phyloP scores from a whole-genome alignment of 2,113 vertebrate species.

The rabbit (Oryctolagus cuniculus) region DNA sequence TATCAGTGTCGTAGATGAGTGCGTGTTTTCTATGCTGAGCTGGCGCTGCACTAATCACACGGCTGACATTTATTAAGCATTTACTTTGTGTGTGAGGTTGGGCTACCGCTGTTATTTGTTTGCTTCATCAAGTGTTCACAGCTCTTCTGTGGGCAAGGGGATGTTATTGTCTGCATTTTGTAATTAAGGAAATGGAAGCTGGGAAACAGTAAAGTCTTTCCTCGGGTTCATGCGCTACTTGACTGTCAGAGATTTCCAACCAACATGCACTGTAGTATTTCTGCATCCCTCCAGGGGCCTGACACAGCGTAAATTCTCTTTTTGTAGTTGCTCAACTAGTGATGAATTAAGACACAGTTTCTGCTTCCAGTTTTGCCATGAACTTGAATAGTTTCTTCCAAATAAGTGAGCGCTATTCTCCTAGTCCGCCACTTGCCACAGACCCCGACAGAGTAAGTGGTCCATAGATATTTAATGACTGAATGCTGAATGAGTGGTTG shows the following conservation, averaged over 20 bases:
- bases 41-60: neutral
- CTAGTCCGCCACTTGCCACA: neutral
- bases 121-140: neutral
- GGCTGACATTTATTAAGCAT: neutral
- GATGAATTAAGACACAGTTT: neutral
- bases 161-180: neutral
- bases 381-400: slow-evolving; percentile 9
- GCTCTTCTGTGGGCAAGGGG: neutral
- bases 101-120: neutral
- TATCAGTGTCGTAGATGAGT: neutral
- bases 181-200: neutral
- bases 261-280: neutral
- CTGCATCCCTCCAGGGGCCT: neutral
- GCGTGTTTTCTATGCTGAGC: neutral
- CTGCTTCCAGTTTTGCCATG: slow-evolving; percentile 18
- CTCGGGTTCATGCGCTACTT: neutral
- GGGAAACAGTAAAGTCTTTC: neutral
- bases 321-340: neutral
- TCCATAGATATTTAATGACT: neutral
- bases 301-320: neutral
- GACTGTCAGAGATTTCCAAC: neutral
- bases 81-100: neutral
- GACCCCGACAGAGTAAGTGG: neutral
- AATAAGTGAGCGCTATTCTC: neutral
- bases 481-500: neutral